Percentiles rank a stretch among this genome's conserved stretches.
Conservation (phyloP, 2,797 vertebrate genomes). For the Pseudochirops corinnae region DNA sequence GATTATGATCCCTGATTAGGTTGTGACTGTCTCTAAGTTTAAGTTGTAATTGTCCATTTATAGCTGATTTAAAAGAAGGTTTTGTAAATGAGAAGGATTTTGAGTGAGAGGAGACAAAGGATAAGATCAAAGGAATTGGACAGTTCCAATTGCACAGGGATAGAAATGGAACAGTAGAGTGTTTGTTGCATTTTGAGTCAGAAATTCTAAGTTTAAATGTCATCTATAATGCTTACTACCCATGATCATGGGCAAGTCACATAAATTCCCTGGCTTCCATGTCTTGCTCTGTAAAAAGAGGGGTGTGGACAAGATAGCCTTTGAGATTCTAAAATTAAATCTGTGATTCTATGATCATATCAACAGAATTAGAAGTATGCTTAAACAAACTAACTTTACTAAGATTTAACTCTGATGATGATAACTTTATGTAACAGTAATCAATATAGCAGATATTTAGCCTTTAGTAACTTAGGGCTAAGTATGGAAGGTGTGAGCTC, state of each 20-base stretch:
- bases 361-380: neutral
- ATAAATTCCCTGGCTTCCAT: no score
- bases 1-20: neutral
- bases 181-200: fast-evolving
- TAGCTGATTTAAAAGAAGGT: neutral
- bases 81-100: neutral
- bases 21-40: neutral
- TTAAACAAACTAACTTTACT: neutral
- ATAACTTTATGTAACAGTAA: neutral
- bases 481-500: neutral
- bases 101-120: neutral
- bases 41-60: neutral
- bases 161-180: neutral
- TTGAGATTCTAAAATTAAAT: neutral
- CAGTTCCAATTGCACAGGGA: neutral
- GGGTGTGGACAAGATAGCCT: neutral
- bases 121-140: neutral
- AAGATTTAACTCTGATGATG: neutral
- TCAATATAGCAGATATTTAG: no score
- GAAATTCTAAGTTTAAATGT: neutral
- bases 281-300: no score
- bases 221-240: no score
- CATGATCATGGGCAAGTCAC: no score
- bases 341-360: neutral
- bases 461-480: no score